Evolutionary conservation across 2,888 invertebrate species (phyloP).

Genomic region (Sturmia bella): DNA sequence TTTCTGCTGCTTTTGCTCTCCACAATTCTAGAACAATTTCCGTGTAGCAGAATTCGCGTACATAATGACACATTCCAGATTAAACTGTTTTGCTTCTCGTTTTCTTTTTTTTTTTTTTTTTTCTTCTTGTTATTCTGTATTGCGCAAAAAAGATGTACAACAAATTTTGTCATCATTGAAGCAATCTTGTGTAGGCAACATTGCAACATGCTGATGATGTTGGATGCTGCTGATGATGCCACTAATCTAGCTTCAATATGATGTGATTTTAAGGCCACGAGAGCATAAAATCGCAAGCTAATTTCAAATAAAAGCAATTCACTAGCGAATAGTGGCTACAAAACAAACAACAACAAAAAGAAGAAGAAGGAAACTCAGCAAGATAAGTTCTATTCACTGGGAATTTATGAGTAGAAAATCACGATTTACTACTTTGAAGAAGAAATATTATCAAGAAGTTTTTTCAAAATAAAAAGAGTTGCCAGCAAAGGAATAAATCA

Average conservation of each 20-base stretch:
- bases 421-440: conserved; percentile 11
- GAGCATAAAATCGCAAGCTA: conserved; percentile 65
- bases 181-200: conserved; percentile 48
- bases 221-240: conserved; percentile 45
- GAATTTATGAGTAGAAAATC: conserved; percentile 20
- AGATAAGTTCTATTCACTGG: conserved; percentile 26
- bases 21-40: conserved; percentile 49
- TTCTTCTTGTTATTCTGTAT: conserved; percentile 6
- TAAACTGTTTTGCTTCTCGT: conserved; percentile 11
- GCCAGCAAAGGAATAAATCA: background rate
- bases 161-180: background rate
- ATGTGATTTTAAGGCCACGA: conserved; percentile 56
- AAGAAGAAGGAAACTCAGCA: background rate
- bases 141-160: conserved; percentile 9
- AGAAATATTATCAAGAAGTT: background rate
- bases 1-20: conserved; percentile 20
- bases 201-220: conserved; percentile 53
- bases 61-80: conserved; percentile 42
- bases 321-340: conserved; percentile 52
- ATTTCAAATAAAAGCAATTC: conserved; percentile 61
- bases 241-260: conserved; percentile 48
- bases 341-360: background rate
- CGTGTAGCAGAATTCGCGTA: conserved; percentile 36
- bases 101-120: conserved; percentile 9
- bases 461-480: background rate